Conservation (phyloP, 1,140 invertebrate genomes). For the Dicyema japonicum region DNA sequence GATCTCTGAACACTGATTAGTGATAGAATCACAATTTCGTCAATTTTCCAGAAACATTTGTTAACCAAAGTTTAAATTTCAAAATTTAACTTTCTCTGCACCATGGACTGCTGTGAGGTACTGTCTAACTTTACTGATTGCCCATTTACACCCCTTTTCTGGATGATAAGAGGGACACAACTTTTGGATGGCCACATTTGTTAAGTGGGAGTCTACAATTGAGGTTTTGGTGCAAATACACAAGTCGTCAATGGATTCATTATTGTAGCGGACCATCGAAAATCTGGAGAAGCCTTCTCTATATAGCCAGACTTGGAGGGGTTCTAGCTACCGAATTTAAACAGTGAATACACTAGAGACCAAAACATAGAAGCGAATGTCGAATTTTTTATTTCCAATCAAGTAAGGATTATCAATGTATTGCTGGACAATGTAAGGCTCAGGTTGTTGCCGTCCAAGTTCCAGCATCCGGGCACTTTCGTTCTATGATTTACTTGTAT, state of each 20-base stretch:
- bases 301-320: constrained; percentile 22
- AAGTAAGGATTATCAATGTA: constrained; percentile 20
- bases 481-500: too few species aligned
- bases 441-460: constrained; percentile 10
- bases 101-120: constrained; percentile 20
- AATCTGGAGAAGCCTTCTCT: constrained; percentile 23
- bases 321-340: constrained; percentile 17
- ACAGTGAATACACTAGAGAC: constrained; percentile 15
- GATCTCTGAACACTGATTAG: constrained; percentile 21
- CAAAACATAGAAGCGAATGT: constrained; percentile 17
- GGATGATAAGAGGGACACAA: constrained; percentile 24
- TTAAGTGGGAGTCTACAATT: constrained; percentile 21
- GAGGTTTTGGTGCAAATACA: constrained; percentile 8
- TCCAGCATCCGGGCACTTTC: too few species aligned
- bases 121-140: constrained; percentile 15
- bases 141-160: constrained; percentile 24
- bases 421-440: constrained; percentile 18
- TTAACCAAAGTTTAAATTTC: constrained; percentile 9
- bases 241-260: constrained; percentile 22
- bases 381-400: constrained; percentile 19
- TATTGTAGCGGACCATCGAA: constrained; percentile 20
- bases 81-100: constrained; percentile 9
- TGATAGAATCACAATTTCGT: constrained; percentile 21
- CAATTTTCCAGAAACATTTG: constrained; percentile 15
- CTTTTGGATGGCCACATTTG: constrained; percentile 24